These are phyloP conservation scores for Actenoides lindsayi DNA, from an alignment of 2,113 vertebrate species.

Conservation along the genomic window DNA sequence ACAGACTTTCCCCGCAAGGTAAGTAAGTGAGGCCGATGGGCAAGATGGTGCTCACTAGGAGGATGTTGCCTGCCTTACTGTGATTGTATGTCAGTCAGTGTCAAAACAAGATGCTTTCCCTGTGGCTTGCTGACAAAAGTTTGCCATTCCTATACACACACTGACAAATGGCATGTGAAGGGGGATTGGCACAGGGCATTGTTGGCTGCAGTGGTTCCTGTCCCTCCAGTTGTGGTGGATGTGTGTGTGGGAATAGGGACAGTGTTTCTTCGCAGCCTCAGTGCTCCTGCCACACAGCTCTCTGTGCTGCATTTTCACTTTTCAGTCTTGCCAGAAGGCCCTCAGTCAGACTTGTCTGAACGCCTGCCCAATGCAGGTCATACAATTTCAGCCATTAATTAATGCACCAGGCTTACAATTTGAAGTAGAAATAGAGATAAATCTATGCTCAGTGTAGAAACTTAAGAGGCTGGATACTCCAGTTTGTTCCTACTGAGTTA, in stretches of 20 bases:
- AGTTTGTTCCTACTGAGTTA: background rate
- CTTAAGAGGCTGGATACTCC: background rate
- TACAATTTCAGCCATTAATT: background rate
- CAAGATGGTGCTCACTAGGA: background rate
- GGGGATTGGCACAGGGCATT: background rate
- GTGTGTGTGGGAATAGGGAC: background rate
- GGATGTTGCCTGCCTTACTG: background rate
- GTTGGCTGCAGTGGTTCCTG: background rate
- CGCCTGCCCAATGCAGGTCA: background rate
- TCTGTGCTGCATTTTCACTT: background rate
- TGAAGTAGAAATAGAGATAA: background rate
- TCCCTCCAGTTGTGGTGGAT: background rate
- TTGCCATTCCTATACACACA: background rate
- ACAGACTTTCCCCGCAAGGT: slow-evolving; percentile 95
- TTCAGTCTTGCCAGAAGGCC: background rate
- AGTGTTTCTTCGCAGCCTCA: background rate
- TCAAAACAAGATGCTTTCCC: background rate
- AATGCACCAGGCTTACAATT: background rate
- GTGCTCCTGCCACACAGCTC: background rate
- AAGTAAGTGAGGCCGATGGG: background rate
- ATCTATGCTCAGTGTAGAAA: background rate
- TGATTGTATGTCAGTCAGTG: fast-evolving
- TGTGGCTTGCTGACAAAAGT: background rate
- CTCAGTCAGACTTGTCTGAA: background rate
- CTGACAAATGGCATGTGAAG: background rate